Evolutionary conservation across 2,888 invertebrate species (phyloP).

Genomic region (Xanthia togata): DNA sequence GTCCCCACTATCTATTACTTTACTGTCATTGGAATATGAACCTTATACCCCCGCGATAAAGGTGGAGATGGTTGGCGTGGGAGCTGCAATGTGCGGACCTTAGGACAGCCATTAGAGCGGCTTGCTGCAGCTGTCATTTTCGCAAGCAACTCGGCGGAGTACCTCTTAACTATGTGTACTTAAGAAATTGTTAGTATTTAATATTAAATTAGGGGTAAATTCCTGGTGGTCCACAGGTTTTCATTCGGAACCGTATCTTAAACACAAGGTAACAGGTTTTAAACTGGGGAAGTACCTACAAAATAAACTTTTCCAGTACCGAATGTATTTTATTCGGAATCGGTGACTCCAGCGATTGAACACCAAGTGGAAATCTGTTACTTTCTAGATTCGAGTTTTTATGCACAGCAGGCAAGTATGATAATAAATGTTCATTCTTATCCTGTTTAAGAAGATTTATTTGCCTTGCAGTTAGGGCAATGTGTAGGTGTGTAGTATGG

Average conservation of each 20-base stretch:
- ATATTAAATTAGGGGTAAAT: background rate
- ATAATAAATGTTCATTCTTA: too few species aligned
- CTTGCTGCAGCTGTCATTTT: conserved; percentile 81
- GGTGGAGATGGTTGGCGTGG: conserved; percentile 40
- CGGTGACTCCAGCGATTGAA: background rate
- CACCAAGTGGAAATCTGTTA: background rate
- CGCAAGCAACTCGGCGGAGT: conserved; percentile 70
- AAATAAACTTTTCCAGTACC: background rate
- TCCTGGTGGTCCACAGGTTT: background rate
- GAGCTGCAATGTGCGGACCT: conserved; percentile 59
- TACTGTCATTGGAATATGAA: conserved; percentile 41
- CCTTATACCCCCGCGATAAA: conserved; percentile 53
- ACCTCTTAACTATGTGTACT: conserved; percentile 39
- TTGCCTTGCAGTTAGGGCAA: background rate
- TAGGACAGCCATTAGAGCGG: conserved; percentile 76
- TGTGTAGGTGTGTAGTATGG: background rate
- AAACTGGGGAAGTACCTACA: background rate
- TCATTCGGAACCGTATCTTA: background rate
- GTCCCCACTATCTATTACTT: conserved; percentile 61
- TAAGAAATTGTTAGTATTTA: conserved; percentile 39
- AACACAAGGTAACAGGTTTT: background rate
- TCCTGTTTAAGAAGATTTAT: background rate
- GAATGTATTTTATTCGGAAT: too few species aligned
- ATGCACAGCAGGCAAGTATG: background rate
- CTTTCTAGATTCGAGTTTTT: too few species aligned